Conservation (phyloP, 2,113 vertebrate genomes). For the Trachemys scripta region DNA sequence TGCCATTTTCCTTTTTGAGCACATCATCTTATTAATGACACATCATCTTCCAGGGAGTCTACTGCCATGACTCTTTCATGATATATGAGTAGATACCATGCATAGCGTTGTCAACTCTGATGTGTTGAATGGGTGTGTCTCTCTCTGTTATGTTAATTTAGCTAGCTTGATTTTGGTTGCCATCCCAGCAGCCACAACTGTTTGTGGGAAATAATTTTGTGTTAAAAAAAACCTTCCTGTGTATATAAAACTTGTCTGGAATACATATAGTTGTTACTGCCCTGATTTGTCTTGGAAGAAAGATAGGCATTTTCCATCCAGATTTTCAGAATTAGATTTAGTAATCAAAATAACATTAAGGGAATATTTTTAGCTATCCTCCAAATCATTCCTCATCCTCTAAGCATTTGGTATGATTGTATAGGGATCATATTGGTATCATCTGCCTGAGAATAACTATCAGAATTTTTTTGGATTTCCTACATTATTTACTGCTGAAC, state of each 20-base stretch:
- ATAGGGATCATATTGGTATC: background rate
- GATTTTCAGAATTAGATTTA: background rate
- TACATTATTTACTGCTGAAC: background rate
- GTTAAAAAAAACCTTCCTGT: slow-evolving; percentile 25
- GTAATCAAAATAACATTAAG: background rate
- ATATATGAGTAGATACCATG: background rate
- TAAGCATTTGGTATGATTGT: background rate
- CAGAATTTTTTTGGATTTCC: background rate
- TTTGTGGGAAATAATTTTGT: slow-evolving; percentile 53
- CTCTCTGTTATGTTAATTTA: slow-evolving; percentile 46
- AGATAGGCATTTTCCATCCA: background rate
- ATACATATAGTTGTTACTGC: background rate
- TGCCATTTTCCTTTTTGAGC: background rate
- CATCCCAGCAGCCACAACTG: slow-evolving; percentile 11
- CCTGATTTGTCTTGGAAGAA: slow-evolving; percentile 17
- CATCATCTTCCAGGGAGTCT: background rate
- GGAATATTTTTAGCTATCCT: background rate
- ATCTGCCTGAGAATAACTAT: background rate
- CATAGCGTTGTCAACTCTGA: accelerated
- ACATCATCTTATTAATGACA: background rate
- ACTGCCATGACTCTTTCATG: background rate
- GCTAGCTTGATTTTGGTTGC: slow-evolving; percentile 8
- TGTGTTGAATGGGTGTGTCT: background rate
- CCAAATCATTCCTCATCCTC: background rate
- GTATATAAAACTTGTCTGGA: slow-evolving; percentile 7